Evolutionary conservation across 2,797 vertebrate species (phyloP).

Genomic region (Eurystomus glaucurus): DNA sequence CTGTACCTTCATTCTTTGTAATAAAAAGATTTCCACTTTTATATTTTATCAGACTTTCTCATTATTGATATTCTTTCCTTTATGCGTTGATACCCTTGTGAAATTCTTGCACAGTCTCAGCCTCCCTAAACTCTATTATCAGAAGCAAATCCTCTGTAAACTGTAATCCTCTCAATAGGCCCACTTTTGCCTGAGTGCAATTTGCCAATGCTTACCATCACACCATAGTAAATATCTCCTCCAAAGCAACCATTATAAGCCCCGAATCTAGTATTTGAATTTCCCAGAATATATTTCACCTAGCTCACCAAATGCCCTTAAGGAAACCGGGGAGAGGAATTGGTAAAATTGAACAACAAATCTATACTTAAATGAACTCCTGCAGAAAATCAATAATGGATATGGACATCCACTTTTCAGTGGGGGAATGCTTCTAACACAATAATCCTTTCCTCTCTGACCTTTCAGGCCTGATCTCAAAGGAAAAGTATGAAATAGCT

Average conservation of each 20-base stretch:
- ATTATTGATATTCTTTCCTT: constrained; percentile 12
- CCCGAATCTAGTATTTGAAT: neutral
- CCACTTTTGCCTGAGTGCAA: neutral
- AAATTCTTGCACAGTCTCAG: neutral
- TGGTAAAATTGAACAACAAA: neutral
- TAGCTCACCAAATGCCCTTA: neutral
- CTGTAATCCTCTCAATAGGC: neutral
- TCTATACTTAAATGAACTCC: neutral
- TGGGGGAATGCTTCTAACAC: neutral
- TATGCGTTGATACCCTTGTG: neutral
- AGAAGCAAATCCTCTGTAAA: neutral
- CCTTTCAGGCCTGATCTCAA: neutral
- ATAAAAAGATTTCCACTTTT: neutral
- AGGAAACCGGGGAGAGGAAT: neutral
- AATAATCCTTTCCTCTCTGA: neutral
- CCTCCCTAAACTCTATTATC: neutral
- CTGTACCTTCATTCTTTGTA: neutral
- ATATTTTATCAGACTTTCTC: neutral
- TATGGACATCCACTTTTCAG: neutral
- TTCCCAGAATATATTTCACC: neutral
- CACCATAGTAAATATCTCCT: neutral
- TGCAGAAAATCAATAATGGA: neutral
- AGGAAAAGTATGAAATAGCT: neutral
- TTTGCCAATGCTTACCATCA: neutral
- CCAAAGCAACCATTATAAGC: neutral